phyloP scores from a whole-genome alignment of 2,113 vertebrate species.

The Sigmodon hispidus region DNA sequence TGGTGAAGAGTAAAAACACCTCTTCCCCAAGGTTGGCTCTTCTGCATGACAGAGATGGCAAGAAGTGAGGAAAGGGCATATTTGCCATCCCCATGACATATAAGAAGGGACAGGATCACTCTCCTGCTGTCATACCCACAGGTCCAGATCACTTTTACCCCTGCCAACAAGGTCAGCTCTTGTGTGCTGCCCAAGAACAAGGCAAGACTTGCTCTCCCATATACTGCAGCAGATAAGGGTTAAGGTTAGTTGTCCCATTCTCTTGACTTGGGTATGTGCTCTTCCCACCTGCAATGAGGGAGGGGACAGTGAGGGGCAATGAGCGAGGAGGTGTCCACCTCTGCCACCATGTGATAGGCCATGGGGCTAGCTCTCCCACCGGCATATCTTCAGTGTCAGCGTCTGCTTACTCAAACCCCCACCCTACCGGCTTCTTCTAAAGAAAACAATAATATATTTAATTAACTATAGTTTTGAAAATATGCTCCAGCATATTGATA shows the following conservation, averaged over 20 bases:
- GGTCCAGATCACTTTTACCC: too few species aligned
- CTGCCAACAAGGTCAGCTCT: too few species aligned
- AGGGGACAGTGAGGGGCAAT: neutral
- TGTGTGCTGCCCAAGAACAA: neutral
- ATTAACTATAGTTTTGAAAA: neutral
- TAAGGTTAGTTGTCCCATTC: neutral
- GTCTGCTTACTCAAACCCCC: neutral
- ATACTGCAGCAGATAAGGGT: neutral
- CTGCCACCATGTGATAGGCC: neutral
- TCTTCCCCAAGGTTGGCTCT: too few species aligned
- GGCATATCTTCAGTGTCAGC: neutral
- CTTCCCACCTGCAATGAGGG: neutral
- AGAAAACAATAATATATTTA: neutral
- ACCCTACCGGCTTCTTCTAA: neutral
- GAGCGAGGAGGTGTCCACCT: neutral
- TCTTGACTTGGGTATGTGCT: neutral
- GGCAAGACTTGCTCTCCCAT: neutral
- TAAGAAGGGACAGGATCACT: too few species aligned
- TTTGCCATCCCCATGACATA: too few species aligned
- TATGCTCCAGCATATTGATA: neutral
- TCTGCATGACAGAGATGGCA: too few species aligned
- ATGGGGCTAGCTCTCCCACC: neutral
- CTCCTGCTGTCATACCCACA: too few species aligned
- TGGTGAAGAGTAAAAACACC: too few species aligned
- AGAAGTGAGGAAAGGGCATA: rapidly evolving